A percentile compares a stretch with the other conserved stretches of the same genome.
Evolutionary conservation across 2,888 invertebrate genomes (phyloP).

Genomic region (Limnephilus rhombicus): DNA sequence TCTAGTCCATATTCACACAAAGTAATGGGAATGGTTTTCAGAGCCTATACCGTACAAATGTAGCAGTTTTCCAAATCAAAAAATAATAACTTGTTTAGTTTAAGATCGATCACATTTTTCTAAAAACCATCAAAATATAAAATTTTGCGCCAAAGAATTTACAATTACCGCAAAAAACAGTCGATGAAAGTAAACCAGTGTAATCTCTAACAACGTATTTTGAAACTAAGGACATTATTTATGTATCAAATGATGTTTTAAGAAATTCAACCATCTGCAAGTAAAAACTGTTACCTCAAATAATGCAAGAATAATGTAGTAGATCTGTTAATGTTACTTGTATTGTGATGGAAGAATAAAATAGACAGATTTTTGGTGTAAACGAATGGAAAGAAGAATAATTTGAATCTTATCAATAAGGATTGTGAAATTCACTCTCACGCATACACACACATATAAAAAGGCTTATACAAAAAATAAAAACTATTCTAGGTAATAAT

Average conservation of each 20-base stretch:
- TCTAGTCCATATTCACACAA: too few species aligned
- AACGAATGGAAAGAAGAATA: not conserved
- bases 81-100: too few species aligned
- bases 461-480: conserved; percentile 44
- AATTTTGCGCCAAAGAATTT: too few species aligned
- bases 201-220: too few species aligned
- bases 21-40: too few species aligned
- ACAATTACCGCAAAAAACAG: too few species aligned
- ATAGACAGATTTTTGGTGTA: conserved; percentile 28
- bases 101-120: too few species aligned
- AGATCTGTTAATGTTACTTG: not conserved
- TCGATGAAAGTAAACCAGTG: too few species aligned
- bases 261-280: not conserved
- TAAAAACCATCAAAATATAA: too few species aligned
- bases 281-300: not conserved
- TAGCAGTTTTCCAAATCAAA: too few species aligned
- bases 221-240: not conserved
- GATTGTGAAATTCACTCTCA: not conserved
- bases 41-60: too few species aligned
- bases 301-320: not conserved
- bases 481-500: conserved; percentile 36
- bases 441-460: conserved; percentile 43
- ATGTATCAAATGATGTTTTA: not conserved
- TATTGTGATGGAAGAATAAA: not conserved
- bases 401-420: conserved; percentile 7